Base-by-base conservation (phyloP, 2,113 vertebrate species). In the Trichomycterus rosablanca region DNA sequence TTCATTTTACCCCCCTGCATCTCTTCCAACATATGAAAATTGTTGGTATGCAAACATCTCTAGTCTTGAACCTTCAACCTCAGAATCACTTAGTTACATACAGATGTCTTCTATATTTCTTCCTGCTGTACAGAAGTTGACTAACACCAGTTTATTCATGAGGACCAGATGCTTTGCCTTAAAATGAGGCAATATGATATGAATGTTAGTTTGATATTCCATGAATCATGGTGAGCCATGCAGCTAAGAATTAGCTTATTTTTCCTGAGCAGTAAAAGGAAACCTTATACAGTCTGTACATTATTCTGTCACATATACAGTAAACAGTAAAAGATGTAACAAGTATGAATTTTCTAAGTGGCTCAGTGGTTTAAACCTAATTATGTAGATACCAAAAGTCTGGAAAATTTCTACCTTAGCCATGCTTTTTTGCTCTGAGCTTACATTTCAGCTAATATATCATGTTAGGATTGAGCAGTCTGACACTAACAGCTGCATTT, bases 251-350 rank as follows among this genome's bases (percentile, higher is more conserved):
- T n/a, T n/a, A n/a, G n/a, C n/a, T n/a, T n/a, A n/a, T n/a, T n/a
- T n/a, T n/a, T n/a, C n/a, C n/a, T n/a, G n/a, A n/a, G 45, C 7
- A 26, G 22, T 55, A 23, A 55, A 61, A 34, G 12, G 40, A 59
- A 59, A 15, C 43, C 50, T 48, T 54, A 30, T 23, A 39, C n/a
- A n/a, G n/a, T 61, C 16, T 7, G 37, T 24, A 37, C 34, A 12
- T 37, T 7, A 37, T 22, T 12, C 4, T 4, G 30, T 4, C 4
- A 32, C 30, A 32, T 35, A 11, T 35, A 35, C 34, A 35, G 34
- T 35, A 1, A 35, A 35, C n/a, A n/a, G n/a, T n/a, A n/a, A n/a
- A n/a, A n/a, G n/a, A n/a, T n/a, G n/a, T n/a, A n/a, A n/a, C n/a
- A 12, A 35, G 34, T 8, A 39, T 52, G 18, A 39, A 39, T 45